Percentiles rank a stretch among this genome's conserved stretches.
Evolutionary conservation across 2,797 vertebrate species (phyloP).

Genomic region (Adrianichthys oophorus): DNA sequence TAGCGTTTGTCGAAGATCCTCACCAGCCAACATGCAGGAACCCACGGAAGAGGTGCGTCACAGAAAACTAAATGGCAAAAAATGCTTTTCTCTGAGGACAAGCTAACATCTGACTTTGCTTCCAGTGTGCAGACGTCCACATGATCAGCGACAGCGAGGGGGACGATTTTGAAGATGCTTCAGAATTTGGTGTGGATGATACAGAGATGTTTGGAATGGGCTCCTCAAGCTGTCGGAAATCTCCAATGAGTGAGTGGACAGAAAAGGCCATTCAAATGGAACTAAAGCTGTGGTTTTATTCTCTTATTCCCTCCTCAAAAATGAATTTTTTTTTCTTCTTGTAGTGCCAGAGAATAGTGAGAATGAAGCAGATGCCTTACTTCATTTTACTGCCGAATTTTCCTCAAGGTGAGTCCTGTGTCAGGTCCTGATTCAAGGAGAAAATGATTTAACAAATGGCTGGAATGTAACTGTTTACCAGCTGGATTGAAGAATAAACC

Average conservation of each 20-base stretch:
- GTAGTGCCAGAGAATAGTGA: conserved; percentile 98
- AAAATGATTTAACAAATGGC: background rate
- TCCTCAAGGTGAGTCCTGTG: conserved; percentile 89
- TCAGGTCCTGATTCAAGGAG: background rate
- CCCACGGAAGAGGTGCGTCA: conserved; percentile 89
- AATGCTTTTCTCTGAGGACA: background rate
- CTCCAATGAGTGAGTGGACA: conserved; percentile 91
- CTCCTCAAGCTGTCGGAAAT: conserved; percentile 89
- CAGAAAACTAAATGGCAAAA: no score
- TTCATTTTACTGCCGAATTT: conserved; percentile 99
- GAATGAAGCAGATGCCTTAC: conserved; percentile 98
- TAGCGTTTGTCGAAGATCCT: conserved; percentile 92
- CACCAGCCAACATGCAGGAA: conserved; percentile 87
- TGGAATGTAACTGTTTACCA: conserved; percentile 2
- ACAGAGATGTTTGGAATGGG: conserved; percentile 97
- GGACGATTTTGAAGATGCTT: conserved; percentile 97
- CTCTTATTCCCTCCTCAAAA: background rate
- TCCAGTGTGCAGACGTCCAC: conserved; percentile 94
- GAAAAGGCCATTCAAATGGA: background rate
- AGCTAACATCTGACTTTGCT: conserved; percentile 12
- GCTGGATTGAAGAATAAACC: conserved; percentile 1
- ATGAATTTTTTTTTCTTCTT: conserved; percentile 3
- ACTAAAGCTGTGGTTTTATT: background rate
- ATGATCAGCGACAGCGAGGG: conserved; percentile 99
- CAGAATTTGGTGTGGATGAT: conserved; percentile 98